Evolutionary conservation across 1,140 invertebrate species (phyloP), one percentile per base, ranked within the genome.

Genomic region (Acromyrmex charruanus): DNA sequence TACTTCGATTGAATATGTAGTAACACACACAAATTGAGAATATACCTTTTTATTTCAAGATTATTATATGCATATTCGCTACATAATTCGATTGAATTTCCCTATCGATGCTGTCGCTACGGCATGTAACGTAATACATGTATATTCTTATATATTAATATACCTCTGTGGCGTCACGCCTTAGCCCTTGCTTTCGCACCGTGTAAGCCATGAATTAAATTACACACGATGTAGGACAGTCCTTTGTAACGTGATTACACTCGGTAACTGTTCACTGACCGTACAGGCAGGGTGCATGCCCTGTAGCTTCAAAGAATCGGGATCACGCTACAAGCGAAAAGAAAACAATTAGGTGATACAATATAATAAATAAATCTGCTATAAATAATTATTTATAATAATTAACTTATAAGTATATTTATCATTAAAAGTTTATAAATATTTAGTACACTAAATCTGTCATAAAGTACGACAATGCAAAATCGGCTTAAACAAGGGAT

Each of bases 131-230:
- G 25, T 82, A 59, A 82, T 74, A 82, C 66, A 5, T 53, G 28
- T 80, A 49, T 74, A 49, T 74, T 74, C 80, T 82, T 74, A 82
- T 71, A 59, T 74, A 75, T 84, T 84, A 84, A 84, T 84, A 84
- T 55, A 35, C 53, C 39, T 61, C 69, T 75, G 9, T 75, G 10
- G 69, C 55, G n/a, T 75, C 28, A 75, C 80, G 39, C 55, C 80
- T 84, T 84, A 75, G 25, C 39, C 39, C 80, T 84, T 49, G 80
- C 69, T 61, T 82, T 82, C 55, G 61, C 35, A 55, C 53, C 21
- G 69, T 81, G 55, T 28, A 77, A 61, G 77, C 72, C 66, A 74
- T 75, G 77, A 90, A 90, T 90, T 87, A 90, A 90, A 90, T 90
- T 90, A 90, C 77, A 89, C 77, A 80, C 88, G 77, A 87, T 87